Percentiles rank a stretch among this genome's conserved stretches.
These are phyloP conservation scores for Sarcophaga caerulescens DNA, from an alignment of 2,888 invertebrate genomes.

Conservation along the genomic window DNA sequence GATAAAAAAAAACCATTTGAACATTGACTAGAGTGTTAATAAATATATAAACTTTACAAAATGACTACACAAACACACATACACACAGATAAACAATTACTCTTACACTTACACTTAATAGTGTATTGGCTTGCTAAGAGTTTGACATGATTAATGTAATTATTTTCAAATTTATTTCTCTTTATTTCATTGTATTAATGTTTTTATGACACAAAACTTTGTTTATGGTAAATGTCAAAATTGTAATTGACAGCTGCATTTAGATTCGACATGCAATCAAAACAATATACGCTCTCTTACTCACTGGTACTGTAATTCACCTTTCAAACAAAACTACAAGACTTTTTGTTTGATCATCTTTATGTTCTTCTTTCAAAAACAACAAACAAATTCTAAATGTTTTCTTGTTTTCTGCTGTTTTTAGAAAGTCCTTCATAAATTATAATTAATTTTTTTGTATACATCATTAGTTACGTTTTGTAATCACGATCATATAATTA, in stretches of 20 bases:
- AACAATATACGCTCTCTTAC: not conserved
- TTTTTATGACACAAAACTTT: slow-evolving; percentile 50
- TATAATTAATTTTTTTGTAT: slow-evolving; percentile 23
- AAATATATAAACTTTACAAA: slow-evolving; percentile 54
- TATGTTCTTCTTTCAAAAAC: not conserved
- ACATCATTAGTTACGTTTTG: slow-evolving; percentile 5
- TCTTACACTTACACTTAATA: not conserved
- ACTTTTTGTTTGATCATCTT: slow-evolving; percentile 2
- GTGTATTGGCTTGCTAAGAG: slow-evolving; percentile 7
- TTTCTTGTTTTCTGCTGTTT: not conserved
- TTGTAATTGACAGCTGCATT: slow-evolving; percentile 62
- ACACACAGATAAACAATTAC: slow-evolving; percentile 13
- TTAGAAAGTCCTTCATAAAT: slow-evolving; percentile 50
- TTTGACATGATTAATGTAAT: slow-evolving; percentile 56
- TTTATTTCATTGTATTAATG: slow-evolving; percentile 3
- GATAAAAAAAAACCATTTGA: slow-evolving; percentile 36
- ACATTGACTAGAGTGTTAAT: slow-evolving; percentile 49
- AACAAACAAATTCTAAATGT: slow-evolving; percentile 5
- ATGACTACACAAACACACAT: not conserved
- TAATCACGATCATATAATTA: slow-evolving; percentile 35
- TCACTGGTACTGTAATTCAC: not conserved
- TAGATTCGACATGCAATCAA: slow-evolving; percentile 41
- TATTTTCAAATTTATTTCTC: slow-evolving; percentile 53
- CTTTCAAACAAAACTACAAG: not conserved
- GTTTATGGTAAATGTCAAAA: slow-evolving; percentile 62